A percentile compares a stretch with the other conserved stretches of the same genome.
Evolutionary conservation across 2,113 vertebrate genomes (phyloP).

Genomic region (Anguilla japonica): DNA sequence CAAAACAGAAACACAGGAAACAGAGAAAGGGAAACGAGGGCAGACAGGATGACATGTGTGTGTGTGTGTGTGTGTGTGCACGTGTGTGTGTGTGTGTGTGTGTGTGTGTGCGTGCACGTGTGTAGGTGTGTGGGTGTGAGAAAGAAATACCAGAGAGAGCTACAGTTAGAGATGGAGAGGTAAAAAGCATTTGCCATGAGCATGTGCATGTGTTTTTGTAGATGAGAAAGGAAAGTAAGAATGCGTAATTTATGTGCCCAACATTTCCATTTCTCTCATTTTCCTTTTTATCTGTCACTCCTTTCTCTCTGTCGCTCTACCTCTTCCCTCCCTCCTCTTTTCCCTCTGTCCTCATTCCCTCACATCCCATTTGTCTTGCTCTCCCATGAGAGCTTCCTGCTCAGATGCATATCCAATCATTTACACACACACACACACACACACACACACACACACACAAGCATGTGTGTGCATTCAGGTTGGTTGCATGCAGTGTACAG

Average conservation of each 20-base stretch:
- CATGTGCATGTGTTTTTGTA: background rate
- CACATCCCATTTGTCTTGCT: constrained; percentile 55
- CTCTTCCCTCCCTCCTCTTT: constrained; percentile 19
- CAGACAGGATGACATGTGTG: background rate
- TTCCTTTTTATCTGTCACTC: background rate
- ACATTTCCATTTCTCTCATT: background rate
- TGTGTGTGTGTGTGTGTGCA: background rate
- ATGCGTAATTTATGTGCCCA: background rate
- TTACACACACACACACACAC: constrained; percentile 29
- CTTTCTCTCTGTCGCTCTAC: background rate
- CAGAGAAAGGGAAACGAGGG: constrained; percentile 22
- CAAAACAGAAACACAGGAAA: constrained; percentile 82
- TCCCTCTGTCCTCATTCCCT: constrained; percentile 59
- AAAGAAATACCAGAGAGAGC: background rate
- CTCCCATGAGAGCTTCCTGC: constrained; percentile 14
- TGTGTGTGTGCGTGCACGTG: background rate
- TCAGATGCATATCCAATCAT: background rate
- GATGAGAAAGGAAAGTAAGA: background rate
- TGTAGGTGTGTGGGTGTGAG: background rate
- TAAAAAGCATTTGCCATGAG: background rate
- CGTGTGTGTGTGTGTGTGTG: background rate
- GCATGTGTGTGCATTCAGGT: background rate
- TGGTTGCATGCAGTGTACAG: no score
- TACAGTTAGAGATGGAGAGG: background rate
- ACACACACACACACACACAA: constrained; percentile 4